Evolutionary conservation across 2,797 vertebrate species (phyloP), one percentile per base, ranked within the genome.

Genomic region (Brachymystax lenok): DNA sequence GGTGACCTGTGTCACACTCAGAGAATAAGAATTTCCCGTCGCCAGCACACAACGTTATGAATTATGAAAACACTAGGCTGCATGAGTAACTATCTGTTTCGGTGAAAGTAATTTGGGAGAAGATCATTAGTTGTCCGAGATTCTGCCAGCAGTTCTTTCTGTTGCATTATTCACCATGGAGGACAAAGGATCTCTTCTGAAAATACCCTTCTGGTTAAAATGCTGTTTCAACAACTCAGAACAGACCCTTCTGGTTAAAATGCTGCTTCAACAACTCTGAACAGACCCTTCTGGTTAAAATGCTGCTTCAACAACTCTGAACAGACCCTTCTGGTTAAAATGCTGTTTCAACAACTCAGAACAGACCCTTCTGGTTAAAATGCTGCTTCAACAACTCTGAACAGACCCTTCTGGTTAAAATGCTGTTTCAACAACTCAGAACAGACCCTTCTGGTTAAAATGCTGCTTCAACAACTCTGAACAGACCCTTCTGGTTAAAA

Each of bases 131-230:
- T 75, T 79, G 81, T 85, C 82, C 77, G 81, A 82, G 84, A 78
- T 86, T 82, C 33, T 68, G 69, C 27, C 73, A 74, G 79, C 82
- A 80, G 79, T 76, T 46, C 54, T 91, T 91, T 82, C 67, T 10
- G 19, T 10, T 90, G 79, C 80, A 91, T 89, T 89, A 90, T 91
- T 91, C 82, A 90, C 86, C 82, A 90, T 86, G 54, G 10, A 69
- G 67, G 76, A 75, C 78, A 86, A 82, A 76, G 59, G 79, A 51
- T 66, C 70, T 16, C n/a, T n/a, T n/a, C 8, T 67, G 78, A 61
- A 52, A n/a, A 24, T 24, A 74, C 72, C 82, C 81, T 82, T 83
- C 7, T 70, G 59, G 75, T 74, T 78, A 86, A 82, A 76, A 56
- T 72, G 69, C 80, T 89, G 77, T 73, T 74, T 79, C 35, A 76